A percentile compares a stretch with the other conserved stretches of the same genome.
These are phyloP conservation scores for Corapipo altera DNA, from an alignment of 2,113 vertebrate species.

Conservation along the genomic window DNA sequence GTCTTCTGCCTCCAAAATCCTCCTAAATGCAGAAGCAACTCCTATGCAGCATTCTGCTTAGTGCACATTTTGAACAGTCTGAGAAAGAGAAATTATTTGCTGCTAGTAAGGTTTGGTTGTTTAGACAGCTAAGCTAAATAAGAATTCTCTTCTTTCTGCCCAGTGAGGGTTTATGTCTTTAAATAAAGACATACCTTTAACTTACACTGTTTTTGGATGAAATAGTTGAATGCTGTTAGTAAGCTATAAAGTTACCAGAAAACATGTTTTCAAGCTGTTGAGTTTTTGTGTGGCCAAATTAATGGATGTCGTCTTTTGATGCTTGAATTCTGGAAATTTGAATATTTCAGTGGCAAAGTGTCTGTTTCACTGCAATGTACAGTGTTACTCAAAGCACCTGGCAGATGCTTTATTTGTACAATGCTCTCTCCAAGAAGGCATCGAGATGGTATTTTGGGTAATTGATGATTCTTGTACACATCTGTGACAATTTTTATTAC, in stretches of 20 bases:
- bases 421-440: not conserved
- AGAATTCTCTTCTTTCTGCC: not conserved
- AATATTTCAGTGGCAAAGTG: not conserved
- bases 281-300: not conserved
- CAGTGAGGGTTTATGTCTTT: not conserved
- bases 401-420: not conserved
- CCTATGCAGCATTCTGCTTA: not conserved
- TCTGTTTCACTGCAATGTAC: not conserved
- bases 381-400: not conserved
- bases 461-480: not conserved
- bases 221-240: not conserved
- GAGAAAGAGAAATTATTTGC: not conserved
- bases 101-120: not conserved
- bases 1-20: not conserved
- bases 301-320: not conserved
- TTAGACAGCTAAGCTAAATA: not conserved
- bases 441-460: not conserved
- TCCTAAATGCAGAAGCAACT: not conserved
- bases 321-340: not conserved
- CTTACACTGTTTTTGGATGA: not conserved
- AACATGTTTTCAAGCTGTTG: not conserved
- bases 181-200: not conserved
- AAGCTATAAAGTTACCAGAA: not conserved
- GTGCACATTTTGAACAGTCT: not conserved
- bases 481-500: not conserved